Percentiles rank a stretch among this genome's conserved stretches.
These are phyloP conservation scores for Gari tellinella DNA, from an alignment of 2,888 invertebrate species.

Conservation along the genomic window DNA sequence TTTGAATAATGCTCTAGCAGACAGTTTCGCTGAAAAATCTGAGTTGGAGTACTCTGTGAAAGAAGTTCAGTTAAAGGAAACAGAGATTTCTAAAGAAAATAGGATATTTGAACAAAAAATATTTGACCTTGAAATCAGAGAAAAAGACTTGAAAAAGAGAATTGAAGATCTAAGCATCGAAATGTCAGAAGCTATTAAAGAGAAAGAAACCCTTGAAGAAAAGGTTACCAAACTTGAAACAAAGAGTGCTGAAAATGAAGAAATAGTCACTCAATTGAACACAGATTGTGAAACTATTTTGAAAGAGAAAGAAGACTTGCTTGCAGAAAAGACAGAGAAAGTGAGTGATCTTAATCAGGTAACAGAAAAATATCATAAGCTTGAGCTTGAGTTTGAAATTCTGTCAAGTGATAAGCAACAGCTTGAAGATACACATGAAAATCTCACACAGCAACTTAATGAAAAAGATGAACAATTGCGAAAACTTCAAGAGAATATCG, in stretches of 20 bases:
- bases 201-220: conserved; percentile 48
- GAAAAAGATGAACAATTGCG: too few relatives aligned
- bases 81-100: conserved; percentile 27
- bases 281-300: conserved; percentile 20
- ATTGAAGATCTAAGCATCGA: conserved; percentile 51
- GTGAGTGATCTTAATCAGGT: conserved; percentile 25
- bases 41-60: conserved; percentile 30
- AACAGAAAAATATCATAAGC: conserved; percentile 25
- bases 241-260: conserved; percentile 31
- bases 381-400: conserved; percentile 40
- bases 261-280: conserved; percentile 29
- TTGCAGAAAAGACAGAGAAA: conserved; percentile 17
- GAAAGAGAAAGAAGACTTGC: conserved; percentile 29
- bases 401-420: conserved; percentile 53
- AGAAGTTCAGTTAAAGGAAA: conserved; percentile 18
- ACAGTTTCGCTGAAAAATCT: conserved; percentile 20
- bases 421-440: conserved; percentile 14
- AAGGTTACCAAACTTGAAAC: conserved; percentile 35
- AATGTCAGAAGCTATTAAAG: conserved; percentile 43
- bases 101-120: conserved; percentile 52
- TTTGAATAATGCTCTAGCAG: conserved; percentile 26
- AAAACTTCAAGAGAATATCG: conserved; percentile 20
- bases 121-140: conserved; percentile 52
- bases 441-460: too few relatives aligned
- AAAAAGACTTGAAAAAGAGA: conserved; percentile 22